Evolutionary conservation across 2,888 invertebrate genomes (phyloP), one percentile per base, ranked within the genome.

Genomic region (Aethes cnicana): DNA sequence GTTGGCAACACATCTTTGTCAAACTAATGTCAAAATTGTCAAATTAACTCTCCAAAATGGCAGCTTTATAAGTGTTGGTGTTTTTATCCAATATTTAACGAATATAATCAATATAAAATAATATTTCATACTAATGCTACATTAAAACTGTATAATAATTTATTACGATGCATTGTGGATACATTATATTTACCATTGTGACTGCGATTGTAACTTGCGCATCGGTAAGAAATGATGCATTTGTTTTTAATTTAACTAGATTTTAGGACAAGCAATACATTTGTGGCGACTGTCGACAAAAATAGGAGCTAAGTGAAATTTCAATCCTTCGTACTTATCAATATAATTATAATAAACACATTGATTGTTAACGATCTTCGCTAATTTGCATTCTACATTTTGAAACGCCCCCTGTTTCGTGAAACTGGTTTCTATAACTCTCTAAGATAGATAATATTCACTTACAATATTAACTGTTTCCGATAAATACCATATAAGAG

Each of bases 151-250:
- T 14, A 8, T 9, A 17, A 30, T 16, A 41, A 7, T 8, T 8
- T 28, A 36, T 8, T 2, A 61, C 54, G 52, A 75, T 75, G 75
- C 61, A 58, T 63, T 52, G 39, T 3, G 72, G 71, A 56, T 55
- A 48, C 39, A 49, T 64, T 18, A 39, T 63, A 21, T 6, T 77
- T 17, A 48, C 64, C 46, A 68, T 71, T 17, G 37, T 70, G 9
- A 53, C 60, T 18, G 53, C 60, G 3, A 67, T 66, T 57, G 52
- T 65, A 2, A 47, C 63, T 9, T 63, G 61, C 37, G 67, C 62
- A n/a, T 67, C 72, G 41, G 77, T 77, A 65, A 72, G 77, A 36
- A 33, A 53, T 14, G 48, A 39, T 42, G 39, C 47, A 52, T 33
- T 44, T 37, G 21, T 7, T 25, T 46, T 25, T 23, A 42, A 37